phyloP scores from a whole-genome alignment of 2,888 invertebrate species.

The Syritta pipiens region DNA sequence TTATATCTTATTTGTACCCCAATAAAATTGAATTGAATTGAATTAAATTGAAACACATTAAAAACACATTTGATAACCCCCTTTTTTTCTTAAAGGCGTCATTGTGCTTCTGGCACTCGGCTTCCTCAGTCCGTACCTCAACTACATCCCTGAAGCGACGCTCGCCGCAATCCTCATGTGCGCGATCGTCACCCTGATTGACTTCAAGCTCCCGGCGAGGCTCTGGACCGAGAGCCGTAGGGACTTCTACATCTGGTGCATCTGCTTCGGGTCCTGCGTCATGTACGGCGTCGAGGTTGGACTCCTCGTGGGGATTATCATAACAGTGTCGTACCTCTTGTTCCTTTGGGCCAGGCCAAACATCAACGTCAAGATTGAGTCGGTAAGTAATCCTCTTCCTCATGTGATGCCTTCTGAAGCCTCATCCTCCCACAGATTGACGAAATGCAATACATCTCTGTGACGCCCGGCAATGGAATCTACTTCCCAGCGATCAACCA shows the following conservation, averaged over 20 bases:
- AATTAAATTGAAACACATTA: too few relatives aligned
- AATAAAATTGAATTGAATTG: too few relatives aligned
- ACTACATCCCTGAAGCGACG: constrained; percentile 90
- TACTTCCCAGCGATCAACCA: constrained; percentile 87
- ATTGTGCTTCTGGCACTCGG: constrained; percentile 90
- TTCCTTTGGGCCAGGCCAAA: constrained; percentile 85
- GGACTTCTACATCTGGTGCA: constrained; percentile 84
- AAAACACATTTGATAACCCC: neutral
- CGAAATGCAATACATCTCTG: constrained; percentile 81
- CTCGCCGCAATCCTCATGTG: constrained; percentile 93
- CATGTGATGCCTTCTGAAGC: neutral
- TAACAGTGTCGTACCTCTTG: constrained; percentile 84
- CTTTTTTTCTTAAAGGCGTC: constrained; percentile 81
- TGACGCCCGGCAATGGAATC: constrained; percentile 85
- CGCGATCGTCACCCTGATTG: constrained; percentile 85
- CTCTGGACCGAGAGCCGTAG: constrained; percentile 82
- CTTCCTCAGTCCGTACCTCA: constrained; percentile 93
- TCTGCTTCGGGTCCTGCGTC: constrained; percentile 86
- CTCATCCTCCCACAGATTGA: constrained; percentile 77
- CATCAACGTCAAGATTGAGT: constrained; percentile 75
- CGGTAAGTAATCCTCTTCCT: constrained; percentile 70
- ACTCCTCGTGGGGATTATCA: constrained; percentile 85
- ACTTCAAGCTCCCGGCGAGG: constrained; percentile 80
- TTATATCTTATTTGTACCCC: too few relatives aligned
- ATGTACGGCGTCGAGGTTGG: constrained; percentile 89